Percentiles rank a stretch among this genome's conserved stretches.
Conservation (phyloP, 2,113 vertebrate genomes). For the Mastomys natalensis region DNA sequence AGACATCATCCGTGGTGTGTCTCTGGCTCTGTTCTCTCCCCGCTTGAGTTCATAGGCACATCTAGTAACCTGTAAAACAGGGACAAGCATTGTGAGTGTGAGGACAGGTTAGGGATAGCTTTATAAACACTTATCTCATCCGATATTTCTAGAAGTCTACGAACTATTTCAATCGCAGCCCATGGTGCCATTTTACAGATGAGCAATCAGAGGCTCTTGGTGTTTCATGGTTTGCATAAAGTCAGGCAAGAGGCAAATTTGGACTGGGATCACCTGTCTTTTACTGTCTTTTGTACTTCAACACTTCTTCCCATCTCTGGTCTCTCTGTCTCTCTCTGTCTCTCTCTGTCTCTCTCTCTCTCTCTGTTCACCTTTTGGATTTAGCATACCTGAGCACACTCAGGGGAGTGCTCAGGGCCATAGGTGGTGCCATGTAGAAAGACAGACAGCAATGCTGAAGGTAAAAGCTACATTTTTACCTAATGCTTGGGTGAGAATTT, state of each 20-base stretch:
- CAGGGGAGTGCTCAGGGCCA: background rate
- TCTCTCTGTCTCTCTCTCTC: background rate
- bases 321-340: background rate
- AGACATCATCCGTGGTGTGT: constrained; percentile 52
- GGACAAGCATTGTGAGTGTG: background rate
- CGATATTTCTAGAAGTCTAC: constrained; percentile 10
- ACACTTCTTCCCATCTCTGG: too few species aligned
- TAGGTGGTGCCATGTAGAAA: background rate
- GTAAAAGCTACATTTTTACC: background rate
- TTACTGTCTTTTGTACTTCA: background rate
- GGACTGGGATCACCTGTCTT: background rate
- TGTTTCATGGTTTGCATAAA: constrained; percentile 26
- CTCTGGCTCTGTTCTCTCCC: constrained; percentile 53
- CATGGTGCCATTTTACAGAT: constrained; percentile 34
- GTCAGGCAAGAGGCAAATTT: constrained; percentile 36
- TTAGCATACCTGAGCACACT: background rate
- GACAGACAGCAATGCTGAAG: background rate
- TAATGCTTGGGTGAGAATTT: background rate
- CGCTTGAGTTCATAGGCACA: constrained; percentile 28
- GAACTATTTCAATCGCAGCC: constrained; percentile 22
- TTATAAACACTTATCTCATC: constrained; percentile 35
- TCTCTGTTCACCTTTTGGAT: background rate
- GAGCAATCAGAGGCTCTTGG: background rate
- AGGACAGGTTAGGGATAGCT: constrained; percentile 6
- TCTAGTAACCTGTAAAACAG: background rate